phyloP scores from a whole-genome alignment of 2,888 invertebrate genomes.

The Anthrax anthrax region DNA sequence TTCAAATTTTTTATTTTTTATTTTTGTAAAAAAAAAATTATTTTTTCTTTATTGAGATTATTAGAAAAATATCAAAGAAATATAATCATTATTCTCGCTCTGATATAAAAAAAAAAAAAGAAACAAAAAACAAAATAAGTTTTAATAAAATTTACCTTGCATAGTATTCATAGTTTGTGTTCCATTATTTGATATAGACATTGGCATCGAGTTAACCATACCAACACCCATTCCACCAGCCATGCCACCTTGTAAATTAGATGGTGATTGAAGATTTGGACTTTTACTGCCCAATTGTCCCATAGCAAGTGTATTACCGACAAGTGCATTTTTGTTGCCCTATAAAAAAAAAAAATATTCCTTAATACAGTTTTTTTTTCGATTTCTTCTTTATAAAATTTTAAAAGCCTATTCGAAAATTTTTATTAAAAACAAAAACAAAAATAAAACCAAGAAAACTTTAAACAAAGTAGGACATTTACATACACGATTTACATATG shows the following conservation, averaged over 20 bases:
- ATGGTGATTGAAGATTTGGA: conserved; percentile 72
- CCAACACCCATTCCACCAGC: conserved; percentile 61
- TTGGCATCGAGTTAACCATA: conserved; percentile 50
- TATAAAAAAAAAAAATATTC: conserved; percentile 15
- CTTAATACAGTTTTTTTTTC: no score
- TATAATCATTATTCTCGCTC: no score
- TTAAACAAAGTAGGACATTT: no score
- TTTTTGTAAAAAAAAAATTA: no score
- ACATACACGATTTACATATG: no score
- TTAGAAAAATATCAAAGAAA: no score
- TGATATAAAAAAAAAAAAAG: neutral
- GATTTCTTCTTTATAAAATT: no score
- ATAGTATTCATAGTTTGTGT: conserved; percentile 60
- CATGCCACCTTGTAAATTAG: conserved; percentile 62
- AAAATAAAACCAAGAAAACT: no score
- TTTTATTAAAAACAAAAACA: no score
- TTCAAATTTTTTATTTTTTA: no score
- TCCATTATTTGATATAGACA: conserved; percentile 62
- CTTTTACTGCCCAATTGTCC: conserved; percentile 68
- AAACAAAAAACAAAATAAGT: neutral
- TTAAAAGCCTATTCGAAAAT: no score
- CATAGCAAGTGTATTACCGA: conserved; percentile 50
- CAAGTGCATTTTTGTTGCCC: conserved; percentile 29
- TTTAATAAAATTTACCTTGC: conserved; percentile 38
- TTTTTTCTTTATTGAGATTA: no score